Evolutionary conservation across 2,888 invertebrate genomes (phyloP), one percentile per base, ranked within the genome.

Genomic region (Caenorhabditis zanzibari): DNA sequence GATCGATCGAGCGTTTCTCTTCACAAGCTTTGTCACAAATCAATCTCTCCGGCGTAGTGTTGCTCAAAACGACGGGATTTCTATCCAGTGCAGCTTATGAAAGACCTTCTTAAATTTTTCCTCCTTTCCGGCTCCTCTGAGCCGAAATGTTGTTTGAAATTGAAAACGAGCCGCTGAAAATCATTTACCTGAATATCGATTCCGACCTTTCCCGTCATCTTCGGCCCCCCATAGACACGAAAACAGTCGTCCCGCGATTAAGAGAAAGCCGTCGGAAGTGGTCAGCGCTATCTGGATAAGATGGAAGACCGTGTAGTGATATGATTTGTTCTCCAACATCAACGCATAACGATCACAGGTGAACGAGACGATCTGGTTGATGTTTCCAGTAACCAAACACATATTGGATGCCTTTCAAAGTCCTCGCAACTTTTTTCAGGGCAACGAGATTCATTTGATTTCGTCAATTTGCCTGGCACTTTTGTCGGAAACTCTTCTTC

Each of bases 221-320:
- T 94, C 22, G 96, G 95, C 56, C 91, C 89, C 9, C 90, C 92
- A 52, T 86, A 91, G 28, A 89, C 88, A 77, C 92, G 91, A 64
- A 92, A 49, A 44, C 86, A 88, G 81, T 92, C 92, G 72, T 92
- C 92, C 94, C 96, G 96, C 56, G 97, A 96, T 94, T 98, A 98
- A 93, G 95, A 98, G 92, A 96, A 96, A 97, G 95, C 91, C 95
- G 68, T 88, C 85, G 22, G 96, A 95, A 94, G 98, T 95, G 91
- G 96, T 95, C 95, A 99, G 95, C n/a, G n/a, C n/a, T n/a, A n/a
- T n/a, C 16, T 96, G 95, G 32, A 98, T 95, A 1, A 98, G 98
- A 92, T 97, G 94, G 93, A 96, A 96, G 94, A 97, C 97, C 0
- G 97, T 95, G 93, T 98, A 98, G 93, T 96, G 96, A 0, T 96